A percentile compares a stretch with the other conserved stretches of the same genome.
Evolutionary conservation across 2,113 vertebrate species (phyloP).

Genomic region (Alectura lathami): DNA sequence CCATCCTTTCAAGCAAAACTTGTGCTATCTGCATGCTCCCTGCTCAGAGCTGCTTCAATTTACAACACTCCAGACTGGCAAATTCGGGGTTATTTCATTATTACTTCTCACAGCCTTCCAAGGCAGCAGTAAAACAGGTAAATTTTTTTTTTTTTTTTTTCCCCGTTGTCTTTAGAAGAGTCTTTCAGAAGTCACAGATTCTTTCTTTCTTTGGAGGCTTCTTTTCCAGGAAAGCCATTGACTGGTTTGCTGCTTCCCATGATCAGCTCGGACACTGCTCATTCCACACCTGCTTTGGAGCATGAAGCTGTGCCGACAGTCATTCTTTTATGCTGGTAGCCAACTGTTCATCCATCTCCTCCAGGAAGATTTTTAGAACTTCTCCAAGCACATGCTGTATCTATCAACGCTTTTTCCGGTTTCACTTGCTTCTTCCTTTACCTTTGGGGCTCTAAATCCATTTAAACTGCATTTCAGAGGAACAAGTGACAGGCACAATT

Average conservation of each 20-base stretch:
- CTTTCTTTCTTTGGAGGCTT: background rate
- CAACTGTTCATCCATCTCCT: background rate
- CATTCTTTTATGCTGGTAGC: background rate
- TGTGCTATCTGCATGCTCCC: background rate
- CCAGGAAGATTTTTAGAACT: background rate
- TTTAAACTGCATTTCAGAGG: background rate
- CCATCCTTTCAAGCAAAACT: background rate
- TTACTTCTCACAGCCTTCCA: background rate
- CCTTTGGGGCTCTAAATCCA: background rate
- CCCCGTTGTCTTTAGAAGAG: background rate
- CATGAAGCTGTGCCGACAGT: background rate
- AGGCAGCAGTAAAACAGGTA: background rate
- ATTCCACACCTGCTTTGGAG: background rate
- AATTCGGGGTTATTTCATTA: background rate
- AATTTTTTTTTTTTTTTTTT: background rate
- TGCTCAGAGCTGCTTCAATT: background rate
- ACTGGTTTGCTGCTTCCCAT: background rate
- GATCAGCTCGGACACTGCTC: background rate
- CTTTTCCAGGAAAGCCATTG: background rate
- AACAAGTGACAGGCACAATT: background rate
- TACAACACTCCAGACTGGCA: background rate
- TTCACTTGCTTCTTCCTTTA: background rate
- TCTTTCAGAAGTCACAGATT: background rate
- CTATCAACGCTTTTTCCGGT: background rate
- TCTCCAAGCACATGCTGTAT: background rate